Evolutionary conservation across 2,113 vertebrate genomes (phyloP), one percentile per base, ranked within the genome.

Genomic region (Carassius carassius): DNA sequence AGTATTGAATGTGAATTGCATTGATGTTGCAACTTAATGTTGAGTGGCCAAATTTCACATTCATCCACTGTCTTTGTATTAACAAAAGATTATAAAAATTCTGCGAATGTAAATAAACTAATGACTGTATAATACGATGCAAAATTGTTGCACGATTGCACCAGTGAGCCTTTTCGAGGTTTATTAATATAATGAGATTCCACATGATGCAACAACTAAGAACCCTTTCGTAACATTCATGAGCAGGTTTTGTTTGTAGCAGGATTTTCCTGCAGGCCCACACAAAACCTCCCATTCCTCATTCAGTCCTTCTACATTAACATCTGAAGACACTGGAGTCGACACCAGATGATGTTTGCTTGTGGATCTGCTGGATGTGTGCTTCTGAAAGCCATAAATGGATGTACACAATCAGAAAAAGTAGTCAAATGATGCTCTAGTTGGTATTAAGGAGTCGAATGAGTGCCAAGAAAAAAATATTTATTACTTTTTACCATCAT

Each of bases 301-400:
- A 47, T 80, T 65, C 78, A 65, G 78, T 80, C 58, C n/a, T 65
- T 21, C 58, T 47, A 14, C 12, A 78, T 77, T 77, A 77, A 56
- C 25, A 77, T 77, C 9, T 77, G 29, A 23, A 44, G 44, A 75
- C 44, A 19, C 37, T 44, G 23, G 13, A 63, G 37, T 80, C n/a
- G 25, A 41, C 47, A 35, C 44, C 56, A 41, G 58, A 35, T 41
- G 56, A 62, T 25, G 35, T 65, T 80, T 63, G 32, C 54, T n/a
- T 37, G 58, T 37, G 32, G 54, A 60, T 37, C 16, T 72, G 13
- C 12, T 41, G 54, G 1, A 37, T 41, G 11, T 78, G 23, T 51
- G 37, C 23, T 47, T 47, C 56, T 80, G 16, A 63, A 47, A 10
- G 37, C 76, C 23, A 16, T 44, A 44, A 4, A 44, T 47, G 35